phyloP scores from a whole-genome alignment of 2,797 vertebrate genomes.

The Alosa sapidissima region DNA sequence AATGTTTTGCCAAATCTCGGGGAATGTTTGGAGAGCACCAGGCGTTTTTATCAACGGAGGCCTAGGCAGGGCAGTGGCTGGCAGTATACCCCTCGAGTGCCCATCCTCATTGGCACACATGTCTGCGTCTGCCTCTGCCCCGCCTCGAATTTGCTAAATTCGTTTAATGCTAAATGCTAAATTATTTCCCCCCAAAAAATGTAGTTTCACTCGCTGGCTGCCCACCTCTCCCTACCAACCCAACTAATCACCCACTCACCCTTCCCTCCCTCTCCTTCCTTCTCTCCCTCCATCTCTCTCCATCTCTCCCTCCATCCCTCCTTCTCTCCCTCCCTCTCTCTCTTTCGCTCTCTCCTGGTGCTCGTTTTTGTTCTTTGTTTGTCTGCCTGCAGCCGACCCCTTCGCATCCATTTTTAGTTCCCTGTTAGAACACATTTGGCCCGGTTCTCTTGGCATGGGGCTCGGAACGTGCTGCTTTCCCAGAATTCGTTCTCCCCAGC shows the following conservation, averaged over 20 bases:
- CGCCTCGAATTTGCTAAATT: background rate
- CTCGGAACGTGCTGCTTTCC: background rate
- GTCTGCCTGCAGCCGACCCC: background rate
- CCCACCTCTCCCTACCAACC: background rate
- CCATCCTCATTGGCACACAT: background rate
- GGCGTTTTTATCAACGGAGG: background rate
- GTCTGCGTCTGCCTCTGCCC: background rate
- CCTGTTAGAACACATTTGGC: background rate
- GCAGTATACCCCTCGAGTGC: background rate
- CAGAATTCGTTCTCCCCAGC: background rate
- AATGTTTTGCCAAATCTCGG: constrained; percentile 29
- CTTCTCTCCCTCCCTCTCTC: too few species aligned
- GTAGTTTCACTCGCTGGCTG: background rate
- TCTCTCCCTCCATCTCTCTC: too few species aligned
- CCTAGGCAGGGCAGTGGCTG: background rate
- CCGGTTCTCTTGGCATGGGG: background rate
- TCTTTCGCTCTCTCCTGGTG: background rate
- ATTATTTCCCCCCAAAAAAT: background rate
- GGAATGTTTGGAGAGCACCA: constrained; percentile 33
- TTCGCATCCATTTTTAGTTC: background rate
- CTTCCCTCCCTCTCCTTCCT: too few species aligned
- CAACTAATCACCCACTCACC: too few species aligned
- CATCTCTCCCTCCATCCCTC: too few species aligned
- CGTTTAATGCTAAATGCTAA: background rate
- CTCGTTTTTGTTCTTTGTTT: background rate